Conservation (phyloP, 2,113 vertebrate genomes). For the Silurus glanis region DNA sequence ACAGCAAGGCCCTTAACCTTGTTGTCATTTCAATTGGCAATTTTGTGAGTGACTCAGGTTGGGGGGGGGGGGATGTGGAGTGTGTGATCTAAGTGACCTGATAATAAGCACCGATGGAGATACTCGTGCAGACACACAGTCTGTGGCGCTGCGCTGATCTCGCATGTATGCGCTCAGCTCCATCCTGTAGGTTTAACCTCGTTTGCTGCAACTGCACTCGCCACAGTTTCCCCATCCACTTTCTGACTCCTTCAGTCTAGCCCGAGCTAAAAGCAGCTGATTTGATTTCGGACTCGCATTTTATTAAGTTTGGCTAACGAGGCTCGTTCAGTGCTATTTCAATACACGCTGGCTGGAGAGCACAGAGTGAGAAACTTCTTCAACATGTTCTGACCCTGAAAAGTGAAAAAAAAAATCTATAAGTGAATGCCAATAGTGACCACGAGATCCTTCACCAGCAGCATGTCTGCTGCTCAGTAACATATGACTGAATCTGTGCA, state of each 20-base stretch:
- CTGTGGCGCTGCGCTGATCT: conserved; percentile 2
- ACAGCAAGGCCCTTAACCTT: background rate
- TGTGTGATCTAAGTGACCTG: background rate
- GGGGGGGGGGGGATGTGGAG: background rate
- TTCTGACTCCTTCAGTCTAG: conserved; percentile 60
- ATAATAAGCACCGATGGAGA: background rate
- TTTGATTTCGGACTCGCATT: conserved; percentile 70
- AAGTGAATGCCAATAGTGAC: background rate
- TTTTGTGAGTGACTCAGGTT: conserved; percentile 4
- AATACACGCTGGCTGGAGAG: conserved; percentile 21
- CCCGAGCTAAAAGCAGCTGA: conserved; percentile 70
- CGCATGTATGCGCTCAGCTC: conserved; percentile 39
- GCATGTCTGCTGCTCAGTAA: background rate
- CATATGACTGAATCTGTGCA: too few relatives aligned
- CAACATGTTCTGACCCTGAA: background rate
- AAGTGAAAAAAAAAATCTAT: background rate
- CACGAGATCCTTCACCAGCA: background rate
- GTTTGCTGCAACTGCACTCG: conserved; percentile 65
- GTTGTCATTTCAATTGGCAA: background rate
- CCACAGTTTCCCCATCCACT: conserved; percentile 62
- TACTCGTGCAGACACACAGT: conserved; percentile 32
- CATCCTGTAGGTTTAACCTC: conserved; percentile 66
- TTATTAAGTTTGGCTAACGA: conserved; percentile 74
- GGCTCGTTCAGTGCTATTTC: conserved; percentile 63
- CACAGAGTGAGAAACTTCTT: conserved; percentile 38